Evolutionary conservation across 2,888 invertebrate species (phyloP), one percentile per base, ranked within the genome.

Genomic region (Drosophila subquinaria): DNA sequence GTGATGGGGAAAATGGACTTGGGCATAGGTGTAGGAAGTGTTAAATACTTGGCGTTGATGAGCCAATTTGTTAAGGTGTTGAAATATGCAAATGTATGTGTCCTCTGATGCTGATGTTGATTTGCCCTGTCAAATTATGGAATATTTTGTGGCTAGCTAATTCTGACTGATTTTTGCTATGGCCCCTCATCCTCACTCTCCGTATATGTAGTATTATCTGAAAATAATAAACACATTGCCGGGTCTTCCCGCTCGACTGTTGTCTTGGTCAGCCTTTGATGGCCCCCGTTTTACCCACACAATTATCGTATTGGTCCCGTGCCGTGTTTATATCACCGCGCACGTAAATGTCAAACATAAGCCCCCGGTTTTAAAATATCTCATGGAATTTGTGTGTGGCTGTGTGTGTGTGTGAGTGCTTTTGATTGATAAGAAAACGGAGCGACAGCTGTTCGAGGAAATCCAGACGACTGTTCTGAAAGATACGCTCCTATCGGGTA

Each of bases 1-100:
- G n/a, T n/a, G n/a, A n/a, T 30, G 30, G 23, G 23, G 13, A 4
- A 33, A 15, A 27, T 17, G 23, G 17, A 11, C 13, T 20, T 8
- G 1, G 2, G 13, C 33, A 20, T 13, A 15, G 55, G 20, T 10
- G 43, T 45, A 45, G 57, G 42, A 59, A 67, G 75, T 79, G 81
- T 68, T 72, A 71, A 79, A 73, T 69, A 62, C 67, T 73, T 52
- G 55, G 17, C 69, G 61, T 52, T 76, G 69, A 76, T 79, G 73
- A 71, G 70, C 69, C 83, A 75, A 85, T 88, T 88, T 79, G 88
- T 81, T 78, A 61, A 77, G 79, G 86, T 77, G 88, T 63, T 83
- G 86, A 85, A 77, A 86, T 69, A 81, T 85, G 79, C 75, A 81
- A 86, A 84, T 82, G 52, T 55, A 23, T 52, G 43, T 66, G 43